Percentiles rank a stretch among this genome's conserved stretches.
Conservation (phyloP, 1,140 invertebrate genomes). For the Lineus longissimus region DNA sequence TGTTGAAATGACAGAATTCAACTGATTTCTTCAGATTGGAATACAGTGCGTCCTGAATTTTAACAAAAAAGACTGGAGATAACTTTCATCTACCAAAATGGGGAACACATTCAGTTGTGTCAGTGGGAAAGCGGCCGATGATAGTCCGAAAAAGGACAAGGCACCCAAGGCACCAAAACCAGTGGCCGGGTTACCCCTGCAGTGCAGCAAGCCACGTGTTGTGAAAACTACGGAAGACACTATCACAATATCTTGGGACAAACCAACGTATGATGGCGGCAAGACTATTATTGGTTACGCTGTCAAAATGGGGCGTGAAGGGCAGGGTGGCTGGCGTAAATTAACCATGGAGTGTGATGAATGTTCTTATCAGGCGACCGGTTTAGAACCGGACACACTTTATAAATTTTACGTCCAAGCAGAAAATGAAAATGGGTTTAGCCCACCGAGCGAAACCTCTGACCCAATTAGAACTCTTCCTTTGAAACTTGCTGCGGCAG, state of each 20-base stretch:
- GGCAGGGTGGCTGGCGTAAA: conserved; percentile 55
- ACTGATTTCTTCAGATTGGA: too few relatives aligned
- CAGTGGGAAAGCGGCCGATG: not conserved
- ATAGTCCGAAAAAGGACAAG: not conserved
- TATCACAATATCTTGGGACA: conserved; percentile 89
- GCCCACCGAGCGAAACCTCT: conserved; percentile 68
- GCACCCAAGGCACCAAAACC: not conserved
- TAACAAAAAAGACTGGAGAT: too few relatives aligned
- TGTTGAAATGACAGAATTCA: too few relatives aligned
- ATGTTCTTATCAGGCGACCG: conserved; percentile 51
- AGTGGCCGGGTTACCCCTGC: not conserved
- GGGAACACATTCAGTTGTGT: not conserved
- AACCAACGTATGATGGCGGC: conserved; percentile 83
- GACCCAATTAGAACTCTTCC: conserved; percentile 54
- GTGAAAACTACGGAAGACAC: conserved; percentile 76
- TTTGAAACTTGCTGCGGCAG: not conserved
- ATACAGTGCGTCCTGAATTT: too few relatives aligned
- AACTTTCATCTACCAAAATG: not conserved
- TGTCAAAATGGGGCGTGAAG: conserved; percentile 83
- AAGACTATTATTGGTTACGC: conserved; percentile 77
- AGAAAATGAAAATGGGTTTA: conserved; percentile 92
- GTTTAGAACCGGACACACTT: conserved; percentile 78
- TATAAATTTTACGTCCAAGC: conserved; percentile 97
- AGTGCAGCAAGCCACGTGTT: not conserved
- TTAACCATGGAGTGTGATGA: conserved; percentile 14